These are phyloP conservation scores for Deilephila porcellus DNA, from an alignment of 2,888 invertebrate species.

Conservation along the genomic window DNA sequence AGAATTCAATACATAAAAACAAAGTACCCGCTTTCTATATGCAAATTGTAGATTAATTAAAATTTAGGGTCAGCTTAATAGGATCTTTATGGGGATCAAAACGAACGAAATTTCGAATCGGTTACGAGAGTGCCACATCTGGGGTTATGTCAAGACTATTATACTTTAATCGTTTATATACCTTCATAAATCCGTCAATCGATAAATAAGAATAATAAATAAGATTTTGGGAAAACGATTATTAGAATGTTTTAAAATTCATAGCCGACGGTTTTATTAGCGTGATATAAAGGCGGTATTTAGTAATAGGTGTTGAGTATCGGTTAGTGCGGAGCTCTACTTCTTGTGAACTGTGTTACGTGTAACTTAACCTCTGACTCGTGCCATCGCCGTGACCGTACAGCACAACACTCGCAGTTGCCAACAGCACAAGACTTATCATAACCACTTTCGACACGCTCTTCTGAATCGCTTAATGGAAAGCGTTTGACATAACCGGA, in stretches of 20 bases:
- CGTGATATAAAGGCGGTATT: slow-evolving; percentile 24
- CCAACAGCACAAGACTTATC: slow-evolving; percentile 39
- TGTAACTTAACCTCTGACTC: slow-evolving; percentile 51
- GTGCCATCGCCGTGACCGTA: slow-evolving; percentile 38
- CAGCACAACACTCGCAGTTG: slow-evolving; percentile 32
- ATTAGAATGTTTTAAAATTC: slow-evolving; percentile 23
- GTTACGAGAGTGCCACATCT: not conserved
- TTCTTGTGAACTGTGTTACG: slow-evolving; percentile 33
- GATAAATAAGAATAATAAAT: slow-evolving; percentile 28
- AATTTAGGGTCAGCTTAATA: slow-evolving; percentile 24
- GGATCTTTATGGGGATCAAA: slow-evolving; percentile 13
- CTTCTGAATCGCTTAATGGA: slow-evolving; percentile 33
- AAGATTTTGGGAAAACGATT: slow-evolving; percentile 5
- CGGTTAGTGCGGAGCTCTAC: slow-evolving; percentile 14
- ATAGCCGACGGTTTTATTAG: slow-evolving; percentile 26
- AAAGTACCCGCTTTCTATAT: slow-evolving; percentile 58
- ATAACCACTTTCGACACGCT: slow-evolving; percentile 46
- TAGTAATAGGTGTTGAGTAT: slow-evolving; percentile 30
- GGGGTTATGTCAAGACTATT: not conserved
- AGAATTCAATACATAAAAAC: slow-evolving; percentile 20
- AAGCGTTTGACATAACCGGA: slow-evolving; percentile 41
- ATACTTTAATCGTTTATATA: slow-evolving; percentile 6
- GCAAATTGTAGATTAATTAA: slow-evolving; percentile 49
- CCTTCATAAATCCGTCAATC: slow-evolving; percentile 19
- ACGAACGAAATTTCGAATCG: slow-evolving; percentile 1